phyloP scores from a whole-genome alignment of 2,888 invertebrate species.

The Cactoblastis cactorum region DNA sequence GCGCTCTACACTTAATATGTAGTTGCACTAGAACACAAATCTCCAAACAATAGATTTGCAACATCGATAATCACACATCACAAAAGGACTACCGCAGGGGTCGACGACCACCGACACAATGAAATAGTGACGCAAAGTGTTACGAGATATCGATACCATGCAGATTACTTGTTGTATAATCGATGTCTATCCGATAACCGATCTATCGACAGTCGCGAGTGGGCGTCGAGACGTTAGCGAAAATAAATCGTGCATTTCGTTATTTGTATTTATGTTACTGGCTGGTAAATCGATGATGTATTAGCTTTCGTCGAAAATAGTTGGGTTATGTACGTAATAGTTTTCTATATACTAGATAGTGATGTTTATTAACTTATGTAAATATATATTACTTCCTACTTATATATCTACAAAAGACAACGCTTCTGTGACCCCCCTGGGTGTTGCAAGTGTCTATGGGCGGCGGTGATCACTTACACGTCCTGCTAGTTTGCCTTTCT shows the following conservation, averaged over 20 bases:
- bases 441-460: no score
- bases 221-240: slow-evolving; percentile 35
- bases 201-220: slow-evolving; percentile 42
- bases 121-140: slow-evolving; percentile 15
- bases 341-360: no score
- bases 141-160: slow-evolving; percentile 15
- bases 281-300: neutral
- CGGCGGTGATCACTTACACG: no score
- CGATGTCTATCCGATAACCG: slow-evolving; percentile 22
- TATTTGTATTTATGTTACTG: slow-evolving; percentile 4
- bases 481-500: no score
- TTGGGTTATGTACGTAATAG: neutral
- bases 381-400: no score
- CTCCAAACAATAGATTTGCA: neutral
- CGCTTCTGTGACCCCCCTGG: no score
- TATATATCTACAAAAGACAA: no score
- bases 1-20: no score
- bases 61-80: neutral
- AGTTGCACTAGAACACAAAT: no score
- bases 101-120: slow-evolving; percentile 12
- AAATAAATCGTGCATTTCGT: slow-evolving; percentile 7
- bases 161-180: slow-evolving; percentile 19
- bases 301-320: neutral
- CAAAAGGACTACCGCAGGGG: slow-evolving; percentile 30
- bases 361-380: no score